These are phyloP conservation scores for Diphyllodes magnificus DNA, from an alignment of 2,113 vertebrate species.

Conservation along the genomic window DNA sequence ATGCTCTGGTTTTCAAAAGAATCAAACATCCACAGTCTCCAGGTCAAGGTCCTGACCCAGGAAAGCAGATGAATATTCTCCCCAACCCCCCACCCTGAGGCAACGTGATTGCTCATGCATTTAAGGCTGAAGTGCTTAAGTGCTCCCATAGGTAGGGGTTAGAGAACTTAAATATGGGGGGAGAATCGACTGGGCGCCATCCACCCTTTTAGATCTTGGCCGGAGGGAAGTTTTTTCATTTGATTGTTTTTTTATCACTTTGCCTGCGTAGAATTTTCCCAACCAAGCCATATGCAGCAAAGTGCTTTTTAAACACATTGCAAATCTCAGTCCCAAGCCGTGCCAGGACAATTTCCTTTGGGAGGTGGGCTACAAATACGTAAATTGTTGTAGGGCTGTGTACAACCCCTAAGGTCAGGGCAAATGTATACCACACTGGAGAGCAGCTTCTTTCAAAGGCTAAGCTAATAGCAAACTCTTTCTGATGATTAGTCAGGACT, in stretches of 20 bases:
- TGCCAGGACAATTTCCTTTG: background rate
- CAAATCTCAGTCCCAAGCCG: background rate
- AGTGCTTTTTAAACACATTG: background rate
- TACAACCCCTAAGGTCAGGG: background rate
- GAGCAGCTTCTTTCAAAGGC: background rate
- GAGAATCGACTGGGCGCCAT: background rate
- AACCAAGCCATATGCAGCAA: background rate
- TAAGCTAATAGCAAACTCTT: background rate
- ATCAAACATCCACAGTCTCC: background rate
- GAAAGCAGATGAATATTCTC: background rate
- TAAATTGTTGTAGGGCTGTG: background rate
- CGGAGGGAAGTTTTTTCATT: background rate
- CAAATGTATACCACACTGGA: background rate
- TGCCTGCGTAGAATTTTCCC: background rate
- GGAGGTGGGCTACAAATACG: background rate
- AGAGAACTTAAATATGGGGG: background rate
- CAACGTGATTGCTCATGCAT: background rate
- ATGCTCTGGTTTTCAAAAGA: slow-evolving; percentile 1
- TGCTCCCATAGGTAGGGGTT: slow-evolving; percentile 14
- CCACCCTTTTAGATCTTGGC: background rate
- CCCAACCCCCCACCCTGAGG: background rate
- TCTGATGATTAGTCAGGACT: background rate
- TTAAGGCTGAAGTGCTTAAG: slow-evolving; percentile 36
- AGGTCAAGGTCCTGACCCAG: slow-evolving; percentile 22
- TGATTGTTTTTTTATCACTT: slow-evolving; percentile 12